Conservation (phyloP, 1,140 invertebrate genomes). For the Micrasema longulum region DNA sequence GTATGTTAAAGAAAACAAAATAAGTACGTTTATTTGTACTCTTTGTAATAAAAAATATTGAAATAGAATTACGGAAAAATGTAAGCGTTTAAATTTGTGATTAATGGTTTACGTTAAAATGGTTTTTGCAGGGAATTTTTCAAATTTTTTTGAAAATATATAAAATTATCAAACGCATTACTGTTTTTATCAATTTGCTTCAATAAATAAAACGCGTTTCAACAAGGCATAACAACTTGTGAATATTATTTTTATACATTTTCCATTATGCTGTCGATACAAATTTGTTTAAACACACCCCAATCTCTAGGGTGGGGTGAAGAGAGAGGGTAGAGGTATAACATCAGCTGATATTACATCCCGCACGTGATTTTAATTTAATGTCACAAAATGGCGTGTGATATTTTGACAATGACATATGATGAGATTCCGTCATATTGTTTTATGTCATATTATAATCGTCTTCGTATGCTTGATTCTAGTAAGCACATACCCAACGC, state of each 20-base stretch:
- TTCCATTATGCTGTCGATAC: conserved; percentile 30
- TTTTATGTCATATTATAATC: conserved; percentile 41
- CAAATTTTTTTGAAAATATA: too few species aligned
- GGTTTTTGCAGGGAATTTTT: too few species aligned
- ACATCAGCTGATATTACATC: conserved; percentile 36
- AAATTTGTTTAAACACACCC: conserved; percentile 28
- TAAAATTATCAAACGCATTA: too few species aligned
- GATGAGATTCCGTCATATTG: conserved; percentile 41
- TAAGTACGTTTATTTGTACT: too few species aligned
- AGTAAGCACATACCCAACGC: neutral
- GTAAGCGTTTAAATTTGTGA: too few species aligned
- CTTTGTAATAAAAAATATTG: too few species aligned
- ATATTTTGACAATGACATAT: conserved; percentile 42
- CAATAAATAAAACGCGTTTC: too few species aligned
- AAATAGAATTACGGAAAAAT: too few species aligned
- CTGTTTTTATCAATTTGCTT: too few species aligned
- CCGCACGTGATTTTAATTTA: conserved; percentile 40
- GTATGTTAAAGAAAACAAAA: too few species aligned
- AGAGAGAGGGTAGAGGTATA: neutral
- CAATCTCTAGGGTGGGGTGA: neutral
- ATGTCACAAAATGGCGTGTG: conserved; percentile 41
- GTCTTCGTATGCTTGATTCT: conserved; percentile 23
- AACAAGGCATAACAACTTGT: neutral
- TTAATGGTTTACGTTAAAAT: too few species aligned
- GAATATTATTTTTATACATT: conserved; percentile 8